A percentile compares a stretch with the other conserved stretches of the same genome.
Conservation (phyloP, 1,140 invertebrate species). For the Sipha flava region DNA sequence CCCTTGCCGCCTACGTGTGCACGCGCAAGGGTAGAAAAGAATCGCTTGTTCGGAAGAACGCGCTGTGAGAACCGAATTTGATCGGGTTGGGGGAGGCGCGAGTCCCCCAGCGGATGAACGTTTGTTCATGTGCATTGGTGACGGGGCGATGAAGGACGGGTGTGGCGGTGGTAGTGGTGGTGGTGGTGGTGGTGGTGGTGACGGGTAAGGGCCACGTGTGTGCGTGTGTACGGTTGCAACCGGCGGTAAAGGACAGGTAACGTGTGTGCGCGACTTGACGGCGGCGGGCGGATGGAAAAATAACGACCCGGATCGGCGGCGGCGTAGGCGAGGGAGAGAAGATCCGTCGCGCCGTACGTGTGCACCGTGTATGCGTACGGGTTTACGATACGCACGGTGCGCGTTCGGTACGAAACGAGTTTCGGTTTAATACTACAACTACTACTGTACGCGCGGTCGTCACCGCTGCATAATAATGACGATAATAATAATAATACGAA, state of each 20-base stretch:
- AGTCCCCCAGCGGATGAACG: not conserved
- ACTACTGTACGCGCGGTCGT: no score
- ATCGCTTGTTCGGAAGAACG: no score
- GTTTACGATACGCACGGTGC: not conserved
- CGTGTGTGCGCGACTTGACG: not conserved
- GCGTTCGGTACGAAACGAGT: not conserved
- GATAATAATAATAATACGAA: not conserved
- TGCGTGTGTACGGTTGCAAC: not conserved
- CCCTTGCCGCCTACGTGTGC: not conserved
- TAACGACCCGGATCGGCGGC: constrained; percentile 1
- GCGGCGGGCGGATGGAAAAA: not conserved
- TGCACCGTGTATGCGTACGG: not conserved
- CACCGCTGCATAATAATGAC: not conserved
- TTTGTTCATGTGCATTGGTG: no score
- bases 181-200: not conserved
- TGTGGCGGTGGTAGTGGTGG: not conserved
- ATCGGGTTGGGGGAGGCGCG: no score
- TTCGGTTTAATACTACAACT: not conserved
- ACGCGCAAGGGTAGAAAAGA: not conserved
- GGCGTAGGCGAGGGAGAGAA: not conserved
- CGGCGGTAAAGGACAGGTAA: not conserved
- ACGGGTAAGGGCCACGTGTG: not conserved
- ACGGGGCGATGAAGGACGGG: not conserved
- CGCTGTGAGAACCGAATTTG: no score
- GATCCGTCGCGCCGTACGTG: not conserved